Evolutionary conservation across 2,797 vertebrate species (phyloP), one percentile per base, ranked within the genome.

Genomic region (Lepilemur ruficaudatus): DNA sequence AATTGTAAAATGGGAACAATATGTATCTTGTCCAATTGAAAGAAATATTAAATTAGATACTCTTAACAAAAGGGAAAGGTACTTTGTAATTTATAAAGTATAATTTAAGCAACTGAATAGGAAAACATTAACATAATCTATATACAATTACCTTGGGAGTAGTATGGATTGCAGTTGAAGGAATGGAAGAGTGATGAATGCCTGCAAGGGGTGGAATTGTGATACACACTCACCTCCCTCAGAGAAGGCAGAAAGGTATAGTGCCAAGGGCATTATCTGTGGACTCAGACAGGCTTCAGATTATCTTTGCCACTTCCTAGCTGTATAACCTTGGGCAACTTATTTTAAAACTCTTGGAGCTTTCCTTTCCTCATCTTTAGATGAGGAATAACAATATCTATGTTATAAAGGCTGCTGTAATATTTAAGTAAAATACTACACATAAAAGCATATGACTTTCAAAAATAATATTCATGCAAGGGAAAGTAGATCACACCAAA

Each of bases 331-430:
- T 78, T 86, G 35, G 73, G 32, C 20, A 85, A 48, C 22, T 73
- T 63, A 81, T 17, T 95, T 78, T 28, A 80, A 78, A 78, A 91
- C 22, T 70, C 23, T 76, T 9, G 69, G 83, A 61, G 28, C 57
- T 92, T 52, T 82, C 22, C 81, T 73, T 82, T 93, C 50, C 18
- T 91, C 82, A 86, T 82, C 73, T 94, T 93, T 88, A 96, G 70
- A 75, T 35, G 13, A 87, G 69, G 11, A 88, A 70, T 43, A 88
- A 76, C 30, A 96, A 57, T 7, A 72, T 15, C 25, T 79, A 55
- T n/a, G 63, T 72, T 83, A 2, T 59, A 91, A 92, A 52, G 18
- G 28, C 81, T 95, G 59, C 22, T 69, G 18, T 20, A 75, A 75
- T 30, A 50, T 43, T 93, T 79, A 81, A 96, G 91, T 79, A 85